phyloP scores from a whole-genome alignment of 2,888 invertebrate genomes.

The Ptychoptera albimana region DNA sequence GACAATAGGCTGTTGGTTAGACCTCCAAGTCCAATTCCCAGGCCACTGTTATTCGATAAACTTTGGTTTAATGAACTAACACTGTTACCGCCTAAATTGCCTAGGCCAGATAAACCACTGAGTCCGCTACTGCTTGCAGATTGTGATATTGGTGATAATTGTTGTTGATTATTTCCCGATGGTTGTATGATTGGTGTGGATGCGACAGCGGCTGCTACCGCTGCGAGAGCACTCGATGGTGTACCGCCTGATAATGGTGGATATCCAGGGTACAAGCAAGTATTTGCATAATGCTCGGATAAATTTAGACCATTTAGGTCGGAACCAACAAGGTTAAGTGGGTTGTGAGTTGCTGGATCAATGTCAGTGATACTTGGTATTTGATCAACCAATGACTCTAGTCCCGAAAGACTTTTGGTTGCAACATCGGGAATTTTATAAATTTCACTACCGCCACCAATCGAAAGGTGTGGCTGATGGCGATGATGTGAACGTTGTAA shows the following conservation, averaged over 20 bases:
- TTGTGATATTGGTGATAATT: no score
- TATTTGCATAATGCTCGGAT: conserved; percentile 10
- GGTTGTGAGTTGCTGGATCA: conserved; percentile 19
- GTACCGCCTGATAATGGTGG: conserved; percentile 5
- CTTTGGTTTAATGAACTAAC: no score
- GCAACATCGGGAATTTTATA: conserved; percentile 42
- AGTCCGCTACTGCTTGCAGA: no score
- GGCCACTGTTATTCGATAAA: no score
- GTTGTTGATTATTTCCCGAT: no score
- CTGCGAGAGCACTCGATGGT: conserved; percentile 5
- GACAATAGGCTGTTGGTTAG: conserved; percentile 10
- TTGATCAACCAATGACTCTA: conserved; percentile 81
- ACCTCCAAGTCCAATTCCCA: not conserved
- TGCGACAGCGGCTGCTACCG: conserved; percentile 7
- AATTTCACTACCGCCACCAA: conserved; percentile 9
- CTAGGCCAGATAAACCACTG: no score
- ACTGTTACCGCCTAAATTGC: no score
- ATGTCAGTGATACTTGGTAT: conserved; percentile 77
- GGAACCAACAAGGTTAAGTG: not conserved
- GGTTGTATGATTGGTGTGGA: conserved; percentile 7
- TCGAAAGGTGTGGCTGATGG: not conserved
- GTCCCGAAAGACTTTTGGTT: conserved; percentile 71
- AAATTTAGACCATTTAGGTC: conserved; percentile 3
- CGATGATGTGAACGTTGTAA: conserved; percentile 9
- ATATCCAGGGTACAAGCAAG: conserved; percentile 8